Conservation (phyloP, 2,888 invertebrate species). For the Ptycholaimellus sp. region DNA sequence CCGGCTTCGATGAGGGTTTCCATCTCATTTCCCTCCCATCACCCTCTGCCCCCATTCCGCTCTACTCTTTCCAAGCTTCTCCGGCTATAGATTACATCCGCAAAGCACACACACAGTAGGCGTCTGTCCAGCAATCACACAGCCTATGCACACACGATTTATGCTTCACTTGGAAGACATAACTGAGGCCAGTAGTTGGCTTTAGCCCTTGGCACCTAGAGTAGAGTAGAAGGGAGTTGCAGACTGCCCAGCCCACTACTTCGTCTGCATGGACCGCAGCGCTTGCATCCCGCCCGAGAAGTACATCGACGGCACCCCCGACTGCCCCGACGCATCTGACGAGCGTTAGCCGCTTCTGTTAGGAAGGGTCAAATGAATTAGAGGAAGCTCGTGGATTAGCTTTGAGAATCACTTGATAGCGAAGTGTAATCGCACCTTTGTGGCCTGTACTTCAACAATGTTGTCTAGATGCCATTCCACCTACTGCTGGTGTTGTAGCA, state of each 20-base stretch:
- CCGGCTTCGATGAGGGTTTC: conserved; percentile 18
- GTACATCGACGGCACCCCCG: conserved; percentile 12
- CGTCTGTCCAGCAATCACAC: no score
- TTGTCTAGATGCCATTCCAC: no score
- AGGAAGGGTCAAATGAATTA: no score
- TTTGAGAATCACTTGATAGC: no score
- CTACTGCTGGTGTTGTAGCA: no score
- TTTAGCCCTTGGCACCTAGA: no score
- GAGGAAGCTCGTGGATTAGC: no score
- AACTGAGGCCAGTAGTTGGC: neutral
- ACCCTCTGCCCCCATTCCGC: neutral
- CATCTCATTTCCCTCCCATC: neutral
- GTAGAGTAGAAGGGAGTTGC: neutral
- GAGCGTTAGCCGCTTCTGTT: conserved; percentile 5
- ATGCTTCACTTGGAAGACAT: no score
- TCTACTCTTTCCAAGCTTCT: neutral
- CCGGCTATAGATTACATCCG: neutral
- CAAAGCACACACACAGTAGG: no score
- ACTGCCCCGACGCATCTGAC: conserved; percentile 9
- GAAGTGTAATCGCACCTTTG: neutral
- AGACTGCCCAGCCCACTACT: conserved; percentile 17
- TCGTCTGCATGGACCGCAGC: conserved; percentile 16
- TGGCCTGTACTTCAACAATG: conserved; percentile 1
- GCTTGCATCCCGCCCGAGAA: conserved; percentile 14
- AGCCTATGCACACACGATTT: no score